These are phyloP conservation scores for Microcaecilia unicolor DNA, from an alignment of 2,797 vertebrate species.

Conservation along the genomic window DNA sequence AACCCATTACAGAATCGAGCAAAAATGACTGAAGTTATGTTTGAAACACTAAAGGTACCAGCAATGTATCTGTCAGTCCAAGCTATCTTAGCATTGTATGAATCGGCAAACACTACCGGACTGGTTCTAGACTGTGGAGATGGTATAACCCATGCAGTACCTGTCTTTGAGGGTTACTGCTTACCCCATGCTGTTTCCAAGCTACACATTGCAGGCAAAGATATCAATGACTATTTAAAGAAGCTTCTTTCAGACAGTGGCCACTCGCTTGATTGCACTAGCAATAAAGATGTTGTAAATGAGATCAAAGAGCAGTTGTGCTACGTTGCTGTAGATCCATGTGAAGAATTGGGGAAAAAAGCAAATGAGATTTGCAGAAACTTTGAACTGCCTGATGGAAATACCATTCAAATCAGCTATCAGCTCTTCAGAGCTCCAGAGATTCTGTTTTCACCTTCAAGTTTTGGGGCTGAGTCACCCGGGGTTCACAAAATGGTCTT, in stretches of 20 bases:
- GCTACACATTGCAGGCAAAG: conserved; percentile 26
- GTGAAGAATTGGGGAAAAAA: conserved; percentile 2
- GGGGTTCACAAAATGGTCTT: conserved; percentile 27
- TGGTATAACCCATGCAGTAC: conserved; percentile 26
- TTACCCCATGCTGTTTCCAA: conserved; percentile 37
- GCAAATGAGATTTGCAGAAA: conserved; percentile 9
- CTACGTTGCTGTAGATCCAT: conserved; percentile 22
- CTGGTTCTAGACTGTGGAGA: conserved; percentile 38
- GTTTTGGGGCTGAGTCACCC: background rate
- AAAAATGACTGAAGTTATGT: conserved; percentile 34
- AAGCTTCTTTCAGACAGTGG: conserved; percentile 25
- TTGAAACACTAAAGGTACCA: conserved; percentile 31
- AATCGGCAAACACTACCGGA: conserved; percentile 32
- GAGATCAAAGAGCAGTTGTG: conserved; percentile 47
- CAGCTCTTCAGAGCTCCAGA: conserved; percentile 34
- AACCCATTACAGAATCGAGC: conserved; percentile 33
- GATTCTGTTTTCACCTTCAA: conserved; percentile 26
- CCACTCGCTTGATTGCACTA: conserved; percentile 5
- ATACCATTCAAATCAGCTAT: conserved; percentile 6
- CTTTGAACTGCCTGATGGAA: conserved; percentile 30
- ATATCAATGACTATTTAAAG: conserved; percentile 29
- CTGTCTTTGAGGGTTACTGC: conserved; percentile 44
- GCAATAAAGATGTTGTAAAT: conserved; percentile 1
- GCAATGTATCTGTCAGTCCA: conserved; percentile 44
- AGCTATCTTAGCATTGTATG: conserved; percentile 34